Evolutionary conservation across 2,888 invertebrate genomes (phyloP), one percentile per base, ranked within the genome.

Genomic region (Heliconius hortense): DNA sequence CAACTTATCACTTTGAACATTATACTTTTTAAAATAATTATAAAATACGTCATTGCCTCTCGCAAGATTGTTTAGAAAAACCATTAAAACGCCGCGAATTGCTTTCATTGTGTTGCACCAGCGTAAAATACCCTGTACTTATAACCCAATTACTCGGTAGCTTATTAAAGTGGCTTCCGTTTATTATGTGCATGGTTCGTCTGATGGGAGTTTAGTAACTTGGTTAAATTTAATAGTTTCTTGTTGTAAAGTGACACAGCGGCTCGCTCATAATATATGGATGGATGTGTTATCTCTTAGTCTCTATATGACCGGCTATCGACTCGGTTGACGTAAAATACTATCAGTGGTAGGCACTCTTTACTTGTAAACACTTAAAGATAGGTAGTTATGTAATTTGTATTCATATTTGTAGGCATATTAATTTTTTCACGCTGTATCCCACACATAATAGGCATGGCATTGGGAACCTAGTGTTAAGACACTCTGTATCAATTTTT

Each of bases 81-180:
- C 31, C 31, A 53, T 53, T 64, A 75, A 81, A 83, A 83, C 80
- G 83, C 82, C 75, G 80, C 77, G 77, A 81, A 80, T 82, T 79
- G 80, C 81, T 73, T 80, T 80, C 78, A 85, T 84, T 84, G 79
- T 77, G 79, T 76, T 77, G 77, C 77, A 79, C 79, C 78, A 79
- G 81, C 80, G 79, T 79, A 77, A 79, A 81, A 80, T 79, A 75
- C 79, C 77, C 79, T 75, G 81, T 81, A 82, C 83, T n/a, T 83
- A 82, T 84, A 86, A 86, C 84, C 82, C 85, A 85, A 86, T 87
- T 86, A 85, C 81, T 78, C 76, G 76, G 79, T 80, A 80, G 84
- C 84, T 85, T 86, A 85, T 85, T 83, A 85, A 82, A 81, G 82
- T 77, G 77, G 80, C 79, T 82, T 79, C 76, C 78, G 78, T 78